Evolutionary conservation across 1,140 invertebrate genomes (phyloP).

Genomic region (Magallana angulata): DNA sequence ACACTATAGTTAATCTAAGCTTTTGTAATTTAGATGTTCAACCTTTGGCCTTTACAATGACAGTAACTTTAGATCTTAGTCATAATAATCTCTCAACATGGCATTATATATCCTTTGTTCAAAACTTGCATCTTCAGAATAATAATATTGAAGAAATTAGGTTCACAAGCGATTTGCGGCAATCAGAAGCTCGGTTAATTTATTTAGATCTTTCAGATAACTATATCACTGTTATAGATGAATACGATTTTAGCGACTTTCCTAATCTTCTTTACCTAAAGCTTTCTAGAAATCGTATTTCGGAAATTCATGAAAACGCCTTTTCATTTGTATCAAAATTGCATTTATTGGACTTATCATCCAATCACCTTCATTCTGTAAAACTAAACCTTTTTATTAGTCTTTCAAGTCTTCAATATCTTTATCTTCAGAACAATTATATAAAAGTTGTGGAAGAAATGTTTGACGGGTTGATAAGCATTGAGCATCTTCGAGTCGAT

Average conservation of each 20-base stretch:
- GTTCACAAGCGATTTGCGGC: background rate
- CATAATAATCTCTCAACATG: background rate
- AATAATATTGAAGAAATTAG: background rate
- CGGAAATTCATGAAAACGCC: background rate
- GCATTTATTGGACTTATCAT: background rate
- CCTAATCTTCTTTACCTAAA: constrained; percentile 6
- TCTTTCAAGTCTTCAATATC: constrained; percentile 30
- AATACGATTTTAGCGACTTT: background rate
- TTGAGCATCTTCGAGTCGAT: constrained; percentile 81
- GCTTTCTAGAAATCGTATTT: constrained; percentile 14
- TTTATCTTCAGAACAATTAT: constrained; percentile 53
- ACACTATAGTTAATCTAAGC: background rate
- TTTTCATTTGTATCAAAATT: constrained; percentile 1
- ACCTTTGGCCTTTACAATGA: too few relatives aligned
- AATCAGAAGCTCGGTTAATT: background rate
- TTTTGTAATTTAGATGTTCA: background rate
- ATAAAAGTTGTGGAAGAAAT: constrained; percentile 46
- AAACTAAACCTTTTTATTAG: constrained; percentile 38
- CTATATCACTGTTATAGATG: background rate
- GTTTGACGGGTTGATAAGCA: constrained; percentile 79
- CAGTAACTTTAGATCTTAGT: background rate
- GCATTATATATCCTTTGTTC: background rate
- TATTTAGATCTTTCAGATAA: constrained; percentile 42
- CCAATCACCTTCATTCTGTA: background rate
- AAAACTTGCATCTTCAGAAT: background rate